Evolutionary conservation across 37 sponge, comb jelly and placozoan species (phyloP), one percentile per base, ranked within the genome.

Genomic region (Agelas oroides): DNA sequence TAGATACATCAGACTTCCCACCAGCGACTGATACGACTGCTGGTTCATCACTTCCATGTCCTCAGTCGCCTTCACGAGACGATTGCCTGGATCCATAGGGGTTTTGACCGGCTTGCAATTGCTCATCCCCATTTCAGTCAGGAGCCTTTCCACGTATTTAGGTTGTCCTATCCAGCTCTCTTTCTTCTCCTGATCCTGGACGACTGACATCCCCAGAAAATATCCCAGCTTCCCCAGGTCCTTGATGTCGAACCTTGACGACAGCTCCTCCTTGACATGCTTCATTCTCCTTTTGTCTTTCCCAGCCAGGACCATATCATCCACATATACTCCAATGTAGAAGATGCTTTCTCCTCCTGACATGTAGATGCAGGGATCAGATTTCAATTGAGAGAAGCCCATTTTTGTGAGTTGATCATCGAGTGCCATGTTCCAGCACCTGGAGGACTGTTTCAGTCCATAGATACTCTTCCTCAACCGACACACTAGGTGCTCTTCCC

Each of bases 141-240:
- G 65, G 1, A 87, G 16, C 12, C 31, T 67, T 75, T 87, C 65
- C 1, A 65, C 46, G 37, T 69, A 87, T 6, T 73, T 52, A 27
- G 80, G 87, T 64, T 87, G 80, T 32, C 86, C 79, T 53, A 86
- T 71, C 79, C 86, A 77, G 12, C 56, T 30, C 1, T n/a, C 56
- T 39, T 23, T 31, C 78, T 31, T 32, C 20, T 70, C 46, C 12
- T 63, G 62, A 57, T 86, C 38, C 54, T 86, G 86, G 23, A 86
- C 33, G 17, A 86, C 35, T 14, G n/a, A 25, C 31, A 86, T 40
- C 30, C 85, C 85, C 3, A 84, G 70, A 37, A 84, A 84, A 65
- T 84, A 75, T 27, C 20, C 24, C 46, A 84, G 37, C 58, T 75
- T 71, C 46, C 85, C 77, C 1, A n/a, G 69, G 52, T 81, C 82